phyloP scores from a whole-genome alignment of 2,888 invertebrate genomes.

The Agonum fuliginosum region DNA sequence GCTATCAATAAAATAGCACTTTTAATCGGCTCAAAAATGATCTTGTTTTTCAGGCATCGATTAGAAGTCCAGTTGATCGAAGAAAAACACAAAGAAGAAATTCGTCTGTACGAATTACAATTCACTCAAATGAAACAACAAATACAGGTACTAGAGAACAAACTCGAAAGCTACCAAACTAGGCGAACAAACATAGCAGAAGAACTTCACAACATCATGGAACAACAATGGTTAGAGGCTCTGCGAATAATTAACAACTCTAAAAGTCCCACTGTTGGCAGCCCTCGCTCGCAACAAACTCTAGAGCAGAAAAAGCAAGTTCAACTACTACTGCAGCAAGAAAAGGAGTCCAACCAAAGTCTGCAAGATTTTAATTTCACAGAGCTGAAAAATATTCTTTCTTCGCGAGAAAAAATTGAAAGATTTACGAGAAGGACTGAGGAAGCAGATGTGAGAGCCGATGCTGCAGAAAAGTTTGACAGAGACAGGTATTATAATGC shows the following conservation, averaged over 20 bases:
- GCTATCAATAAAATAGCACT: too few species aligned
- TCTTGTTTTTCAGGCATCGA: conserved; percentile 77
- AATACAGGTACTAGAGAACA: conserved; percentile 79
- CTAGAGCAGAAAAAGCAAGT: too few species aligned
- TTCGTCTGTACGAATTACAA: conserved; percentile 82
- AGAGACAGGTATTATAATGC: not conserved
- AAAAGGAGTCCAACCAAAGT: not conserved
- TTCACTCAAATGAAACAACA: conserved; percentile 82
- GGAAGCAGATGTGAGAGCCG: not conserved
- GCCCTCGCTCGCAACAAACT: not conserved
- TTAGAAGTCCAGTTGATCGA: conserved; percentile 85
- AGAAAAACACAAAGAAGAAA: conserved; percentile 87
- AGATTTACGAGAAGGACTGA: not conserved
- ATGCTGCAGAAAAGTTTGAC: conserved; percentile 8
- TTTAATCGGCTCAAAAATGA: conserved; percentile 8
- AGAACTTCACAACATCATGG: conserved; percentile 81
- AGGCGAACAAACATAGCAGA: conserved; percentile 82
- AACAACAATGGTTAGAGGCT: conserved; percentile 87
- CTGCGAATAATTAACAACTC: conserved; percentile 78
- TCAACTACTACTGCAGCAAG: not conserved
- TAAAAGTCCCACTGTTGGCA: conserved; percentile 64
- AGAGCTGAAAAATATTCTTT: conserved; percentile 29
- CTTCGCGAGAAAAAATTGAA: conserved; percentile 1
- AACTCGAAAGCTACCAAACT: conserved; percentile 73
- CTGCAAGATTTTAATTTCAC: conserved; percentile 2